Evolutionary conservation across 1,140 invertebrate species (phyloP).

Genomic region (Mizuhopecten yessoensis): DNA sequence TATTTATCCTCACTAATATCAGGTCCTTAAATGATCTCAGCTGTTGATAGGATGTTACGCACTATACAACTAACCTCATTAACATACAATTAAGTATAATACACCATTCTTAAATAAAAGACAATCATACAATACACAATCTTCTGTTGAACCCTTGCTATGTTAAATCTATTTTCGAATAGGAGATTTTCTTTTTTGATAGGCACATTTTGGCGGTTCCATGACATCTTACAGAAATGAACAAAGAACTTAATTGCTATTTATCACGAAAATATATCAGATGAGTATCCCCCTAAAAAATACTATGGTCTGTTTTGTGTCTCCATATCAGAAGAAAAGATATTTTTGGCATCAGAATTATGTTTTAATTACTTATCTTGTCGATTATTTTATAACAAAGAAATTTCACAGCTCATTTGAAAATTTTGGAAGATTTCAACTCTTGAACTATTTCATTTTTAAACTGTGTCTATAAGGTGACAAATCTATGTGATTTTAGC

Average conservation of each 20-base stretch:
- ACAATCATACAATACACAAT: neutral
- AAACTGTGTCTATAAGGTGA: neutral
- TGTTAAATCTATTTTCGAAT: too few species aligned
- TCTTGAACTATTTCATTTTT: neutral
- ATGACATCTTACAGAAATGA: neutral
- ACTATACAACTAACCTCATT: too few species aligned
- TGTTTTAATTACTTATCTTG: neutral
- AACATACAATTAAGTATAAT: too few species aligned
- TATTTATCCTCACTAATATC: too few species aligned
- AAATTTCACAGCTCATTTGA: neutral
- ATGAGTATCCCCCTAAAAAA: neutral
- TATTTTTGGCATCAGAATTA: neutral
- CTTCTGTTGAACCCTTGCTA: too few species aligned
- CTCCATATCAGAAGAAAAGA: neutral
- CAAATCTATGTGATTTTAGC: neutral
- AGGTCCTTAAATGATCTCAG: too few species aligned
- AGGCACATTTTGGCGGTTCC: too few species aligned
- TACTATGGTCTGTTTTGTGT: neutral
- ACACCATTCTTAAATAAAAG: too few species aligned
- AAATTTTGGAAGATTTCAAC: neutral
- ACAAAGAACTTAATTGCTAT: neutral
- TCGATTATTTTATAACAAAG: neutral
- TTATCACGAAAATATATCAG: neutral
- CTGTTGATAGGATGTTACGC: too few species aligned
- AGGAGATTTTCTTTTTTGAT: too few species aligned